phyloP scores from a whole-genome alignment of 2,888 invertebrate species.

The Trypoxylon attenuatum region DNA sequence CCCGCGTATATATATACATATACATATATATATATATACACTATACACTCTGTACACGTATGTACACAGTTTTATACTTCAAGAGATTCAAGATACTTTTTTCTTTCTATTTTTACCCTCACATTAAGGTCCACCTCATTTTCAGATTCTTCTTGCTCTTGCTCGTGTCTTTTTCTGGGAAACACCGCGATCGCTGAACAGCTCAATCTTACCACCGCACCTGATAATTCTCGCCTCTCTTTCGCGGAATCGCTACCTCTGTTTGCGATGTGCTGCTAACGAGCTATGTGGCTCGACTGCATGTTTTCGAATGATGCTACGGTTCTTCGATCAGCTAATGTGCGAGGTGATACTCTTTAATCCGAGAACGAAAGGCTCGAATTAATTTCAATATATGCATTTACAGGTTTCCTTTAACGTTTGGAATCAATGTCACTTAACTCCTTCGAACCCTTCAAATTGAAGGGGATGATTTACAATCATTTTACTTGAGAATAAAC shows the following conservation, averaged over 20 bases:
- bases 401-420: too few species aligned
- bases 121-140: too few species aligned
- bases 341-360: too few species aligned
- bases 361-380: too few species aligned
- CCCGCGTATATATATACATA: slow-evolving; percentile 11
- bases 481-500: too few species aligned
- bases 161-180: slow-evolving; percentile 28
- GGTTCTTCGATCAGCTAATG: too few species aligned
- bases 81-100: too few species aligned
- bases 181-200: slow-evolving; percentile 8
- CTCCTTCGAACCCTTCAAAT: too few species aligned
- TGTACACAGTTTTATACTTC: slow-evolving; percentile 1
- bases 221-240: slow-evolving; percentile 12
- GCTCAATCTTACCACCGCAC: slow-evolving; percentile 15
- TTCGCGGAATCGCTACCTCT: slow-evolving; percentile 9
- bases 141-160: slow-evolving; percentile 18
- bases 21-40: background rate
- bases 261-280: slow-evolving; percentile 8
- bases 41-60: background rate
- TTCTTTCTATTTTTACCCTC: too few species aligned
- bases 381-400: too few species aligned
- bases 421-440: too few species aligned
- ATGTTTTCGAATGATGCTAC: slow-evolving; percentile 1
- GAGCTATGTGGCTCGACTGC: slow-evolving; percentile 2
- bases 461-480: too few species aligned